A percentile compares a stretch with the other conserved stretches of the same genome.
phyloP scores from a whole-genome alignment of 2,113 vertebrate genomes.

The Lycaon pictus region DNA sequence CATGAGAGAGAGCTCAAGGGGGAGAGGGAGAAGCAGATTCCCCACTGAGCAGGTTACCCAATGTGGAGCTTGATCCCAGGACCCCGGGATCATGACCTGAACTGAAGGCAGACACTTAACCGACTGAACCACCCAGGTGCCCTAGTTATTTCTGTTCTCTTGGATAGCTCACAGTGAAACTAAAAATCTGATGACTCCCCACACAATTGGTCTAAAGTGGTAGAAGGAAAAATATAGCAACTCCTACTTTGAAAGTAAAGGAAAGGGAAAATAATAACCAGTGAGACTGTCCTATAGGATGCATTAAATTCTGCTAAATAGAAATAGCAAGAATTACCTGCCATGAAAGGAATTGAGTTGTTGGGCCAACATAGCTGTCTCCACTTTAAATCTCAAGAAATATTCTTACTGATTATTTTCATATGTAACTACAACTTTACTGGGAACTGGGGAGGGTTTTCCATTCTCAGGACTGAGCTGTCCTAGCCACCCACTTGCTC shows the following conservation, averaged over 20 bases:
- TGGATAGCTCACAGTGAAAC: background rate
- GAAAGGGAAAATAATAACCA: background rate
- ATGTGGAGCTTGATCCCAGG: no score
- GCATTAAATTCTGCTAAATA: background rate
- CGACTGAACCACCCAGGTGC: no score
- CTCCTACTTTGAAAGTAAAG: background rate
- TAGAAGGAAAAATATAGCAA: background rate
- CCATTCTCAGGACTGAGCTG: background rate
- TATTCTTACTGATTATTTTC: background rate
- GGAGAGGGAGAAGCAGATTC: no score
- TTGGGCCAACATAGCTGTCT: background rate
- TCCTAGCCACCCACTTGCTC: background rate
- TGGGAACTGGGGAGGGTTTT: background rate
- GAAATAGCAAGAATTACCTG: background rate
- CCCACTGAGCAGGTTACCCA: no score
- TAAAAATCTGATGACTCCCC: background rate
- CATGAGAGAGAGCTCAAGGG: no score
- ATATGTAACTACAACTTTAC: background rate
- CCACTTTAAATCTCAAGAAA: background rate
- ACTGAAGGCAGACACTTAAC: no score
- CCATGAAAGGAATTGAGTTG: background rate
- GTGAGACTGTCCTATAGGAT: background rate
- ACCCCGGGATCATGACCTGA: no score
- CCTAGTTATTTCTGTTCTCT: background rate
- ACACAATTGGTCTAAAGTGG: background rate